Percentiles rank a stretch among this genome's conserved stretches.
These are phyloP conservation scores for Carpatolechia fugitivella DNA, from an alignment of 2,888 invertebrate genomes.

Conservation along the genomic window DNA sequence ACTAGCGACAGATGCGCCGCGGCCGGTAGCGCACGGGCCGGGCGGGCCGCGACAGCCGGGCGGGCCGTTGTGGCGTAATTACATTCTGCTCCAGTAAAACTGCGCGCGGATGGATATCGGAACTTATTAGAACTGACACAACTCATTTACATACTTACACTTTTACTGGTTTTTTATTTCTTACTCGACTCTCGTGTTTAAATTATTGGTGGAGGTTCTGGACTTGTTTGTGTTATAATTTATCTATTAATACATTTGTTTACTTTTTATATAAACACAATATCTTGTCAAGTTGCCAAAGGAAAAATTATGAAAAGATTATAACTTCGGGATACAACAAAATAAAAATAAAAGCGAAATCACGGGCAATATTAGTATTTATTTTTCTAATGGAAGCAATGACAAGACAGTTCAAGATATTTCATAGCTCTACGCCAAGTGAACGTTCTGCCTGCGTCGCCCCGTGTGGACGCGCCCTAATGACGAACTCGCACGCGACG, in stretches of 20 bases:
- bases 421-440: slow-evolving; percentile 14
- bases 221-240: too few relatives aligned
- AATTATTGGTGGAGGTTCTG: too few relatives aligned
- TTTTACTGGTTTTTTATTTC: too few relatives aligned
- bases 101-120: slow-evolving; percentile 46
- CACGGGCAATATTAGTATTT: too few relatives aligned
- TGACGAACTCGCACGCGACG: slow-evolving; percentile 50
- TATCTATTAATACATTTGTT: too few relatives aligned
- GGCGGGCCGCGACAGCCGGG: slow-evolving; percentile 69
- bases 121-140: slow-evolving; percentile 9
- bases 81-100: slow-evolving; percentile 44
- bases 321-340: too few relatives aligned
- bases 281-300: too few relatives aligned
- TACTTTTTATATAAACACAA: too few relatives aligned
- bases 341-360: too few relatives aligned
- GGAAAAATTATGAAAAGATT: too few relatives aligned
- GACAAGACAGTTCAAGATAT: neutral
- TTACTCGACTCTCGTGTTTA: too few relatives aligned
- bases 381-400: too few relatives aligned
- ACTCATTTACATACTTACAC: neutral
- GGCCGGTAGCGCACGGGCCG: slow-evolving; percentile 55
- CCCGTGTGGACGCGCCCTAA: slow-evolving; percentile 51
- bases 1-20: slow-evolving; percentile 48
- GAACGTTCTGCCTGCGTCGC: slow-evolving; percentile 29
- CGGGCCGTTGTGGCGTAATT: slow-evolving; percentile 58